Evolutionary conservation across 2,797 vertebrate species (phyloP), one percentile per base, ranked within the genome.

Genomic region (Myripristis jacobus): DNA sequence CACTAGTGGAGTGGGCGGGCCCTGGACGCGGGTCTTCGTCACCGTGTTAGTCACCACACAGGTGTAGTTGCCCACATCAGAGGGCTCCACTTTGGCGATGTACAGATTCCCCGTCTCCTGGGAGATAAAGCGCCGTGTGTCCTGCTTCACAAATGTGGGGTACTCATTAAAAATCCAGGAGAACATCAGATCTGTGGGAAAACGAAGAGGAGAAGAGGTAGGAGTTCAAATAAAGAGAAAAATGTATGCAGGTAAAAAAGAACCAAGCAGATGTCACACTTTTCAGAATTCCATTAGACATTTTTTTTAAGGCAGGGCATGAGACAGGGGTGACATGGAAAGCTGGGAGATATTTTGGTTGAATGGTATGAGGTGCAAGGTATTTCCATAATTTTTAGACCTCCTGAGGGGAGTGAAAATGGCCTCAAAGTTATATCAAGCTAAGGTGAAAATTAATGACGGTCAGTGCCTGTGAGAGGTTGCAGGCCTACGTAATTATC

Each of bases 131-230:
- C 97, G 95, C 0, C 97, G 96, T 18, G 88, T 96, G 67, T 99
- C 98, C 88, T 99, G 97, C 78, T 96, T 96, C 65, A 98, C 96
- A n/a, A 95, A 96, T 0, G 94, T 94, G 0, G 98, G 97, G 83
- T 96, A 97, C 82, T 98, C 97, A 1, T 99, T 99, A 90, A 99
- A 98, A 90, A 98, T 97, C 98, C 98, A 99, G 1, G 96, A 96
- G 25, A 99, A 99, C 61, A 91, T 93, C 62, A 99, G 92, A 88
- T 97, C 98, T 99, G 94, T 54, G 91, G 86, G 78, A 9, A 44
- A 67, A 71, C 61, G 34, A 57, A 63, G 61, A 53, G 3, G 13
- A 22, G 19, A 41, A 51, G 0, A 60, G 9, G 7, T 43, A 1
- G 63, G 12, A 27, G 22, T 60, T 64, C 6, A 62, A 72, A 73